These are phyloP conservation scores for Drosophila pruinosa DNA, from an alignment of 1,140 invertebrate genomes.

Conservation along the genomic window DNA sequence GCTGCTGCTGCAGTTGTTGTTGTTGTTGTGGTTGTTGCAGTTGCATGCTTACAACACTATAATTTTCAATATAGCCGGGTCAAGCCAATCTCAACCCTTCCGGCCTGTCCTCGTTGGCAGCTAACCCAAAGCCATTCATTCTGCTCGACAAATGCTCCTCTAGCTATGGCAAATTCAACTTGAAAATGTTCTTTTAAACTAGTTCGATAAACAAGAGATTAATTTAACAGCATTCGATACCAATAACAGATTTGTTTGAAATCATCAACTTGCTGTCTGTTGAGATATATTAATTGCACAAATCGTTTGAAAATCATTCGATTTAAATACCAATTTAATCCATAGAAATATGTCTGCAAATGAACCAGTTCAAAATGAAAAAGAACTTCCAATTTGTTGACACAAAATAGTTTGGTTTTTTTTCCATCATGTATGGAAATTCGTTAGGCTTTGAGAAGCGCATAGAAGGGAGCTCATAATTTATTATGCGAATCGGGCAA, in stretches of 20 bases:
- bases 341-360: no score
- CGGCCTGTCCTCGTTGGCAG: background rate
- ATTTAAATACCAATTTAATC: no score
- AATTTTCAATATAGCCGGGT: constrained; percentile 67
- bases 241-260: no score
- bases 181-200: background rate
- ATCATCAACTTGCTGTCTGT: no score
- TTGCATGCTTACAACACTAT: constrained; percentile 75
- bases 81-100: background rate
- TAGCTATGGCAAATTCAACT: background rate
- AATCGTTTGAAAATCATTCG: no score
- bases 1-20: constrained; percentile 29
- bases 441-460: constrained; percentile 8
- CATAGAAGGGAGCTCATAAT: constrained; percentile 11
- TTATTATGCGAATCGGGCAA: constrained; percentile 23
- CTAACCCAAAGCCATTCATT: background rate
- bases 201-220: no score
- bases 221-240: no score
- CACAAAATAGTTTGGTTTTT: no score
- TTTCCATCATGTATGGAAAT: background rate
- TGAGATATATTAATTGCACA: no score
- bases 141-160: background rate
- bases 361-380: background rate
- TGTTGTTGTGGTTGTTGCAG: constrained; percentile 38
- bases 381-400: no score